Base-by-base conservation (phyloP, 1,140 invertebrate genomes). In the Cydia amplana region DNA sequence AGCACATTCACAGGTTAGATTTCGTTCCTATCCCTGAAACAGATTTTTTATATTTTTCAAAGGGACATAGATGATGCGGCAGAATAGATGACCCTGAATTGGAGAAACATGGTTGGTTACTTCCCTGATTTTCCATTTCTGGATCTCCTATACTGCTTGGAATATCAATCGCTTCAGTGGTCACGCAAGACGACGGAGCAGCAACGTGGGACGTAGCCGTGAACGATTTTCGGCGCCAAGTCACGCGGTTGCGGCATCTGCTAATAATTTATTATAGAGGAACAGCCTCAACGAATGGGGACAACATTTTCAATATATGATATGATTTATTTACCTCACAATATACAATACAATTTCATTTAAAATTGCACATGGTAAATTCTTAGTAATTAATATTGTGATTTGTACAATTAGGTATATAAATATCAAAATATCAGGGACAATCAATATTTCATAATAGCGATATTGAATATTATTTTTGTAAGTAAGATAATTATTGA, bases 1-100 rank as follows among this genome's bases (percentile, higher is more conserved):
- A 7, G 90, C 91, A n/a, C 91, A 93, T 79, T 87, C 90, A 79
- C 91, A 93, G 91, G 91, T 92, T 74, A 36, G 36, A 76, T 76
- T 77, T 80, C 74, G 65, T 18, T 49, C 65, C 28, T 7, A 60
- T 23, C 65, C 65, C 28, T 36, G 36, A 28, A 73, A 18, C 43
- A 16, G 6, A 7, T 73, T 49, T 51, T 73, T 16, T 18, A 51
- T 73, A 14, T 70, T 40, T 40, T 70, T 70, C 32, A 70, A 70
- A 70, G 65, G 65, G 65, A 36, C 65, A 20, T 70, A 6, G 65
- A 18, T 70, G 65, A 18, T 70, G 28, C 65, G 28, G 65, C 32
- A 36, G 65, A 70, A 70, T 70, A 70, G 65, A 36, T 70, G 65
- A 70, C 65, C 65, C 65, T 70, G 65, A 70, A 36, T 40, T 70